Evolutionary conservation across 2,113 vertebrate species (phyloP), one percentile per base, ranked within the genome.

Genomic region (Syngnathus scovelli): DNA sequence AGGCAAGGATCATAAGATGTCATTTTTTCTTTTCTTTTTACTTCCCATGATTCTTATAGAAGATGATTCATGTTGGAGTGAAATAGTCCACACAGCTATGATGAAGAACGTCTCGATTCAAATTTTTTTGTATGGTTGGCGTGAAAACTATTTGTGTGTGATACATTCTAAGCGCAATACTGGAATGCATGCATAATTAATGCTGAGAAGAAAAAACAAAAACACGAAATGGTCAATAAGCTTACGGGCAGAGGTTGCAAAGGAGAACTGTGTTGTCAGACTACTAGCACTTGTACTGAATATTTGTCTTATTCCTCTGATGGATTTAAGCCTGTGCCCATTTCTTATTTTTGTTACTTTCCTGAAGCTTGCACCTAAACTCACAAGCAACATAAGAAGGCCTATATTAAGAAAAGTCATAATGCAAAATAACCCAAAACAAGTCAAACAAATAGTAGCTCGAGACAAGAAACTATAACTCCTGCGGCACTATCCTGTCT

Each of bases 171-270:
- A 49, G 70, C 65, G 69, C 79, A 72, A 75, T 80, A 68, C 63
- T 36, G 60, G 63, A 66, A 63, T 11, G 33, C 49, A 55, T 72
- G 68, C 61, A 74, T 75, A 68, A 77, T 67, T 71, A 71, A 77
- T 78, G 64, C 68, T 58, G 64, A 78, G 62, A 58, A 67, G 61
- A 75, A 33, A 33, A 33, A 33, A 3, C 23, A 23, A 33, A 77
- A 74, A 54, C 71, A 71, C 12, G 39, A 74, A 78, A 72, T 66
- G 73, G 77, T 83, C 70, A 68, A 72, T 77, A 67, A 75, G 73
- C 51, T 72, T 69, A 77, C 44, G 63, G 27, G 51, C 62, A 64
- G 67, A 60, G 3, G 48, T 60, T 80, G 68, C 61, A 78, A 79
- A 71, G 64, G 70, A 59, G 64, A 68, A 54, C 71, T 55, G 59